Evolutionary conservation across 2,888 invertebrate species (phyloP).

Genomic region (Neuroscelio doddi): DNA sequence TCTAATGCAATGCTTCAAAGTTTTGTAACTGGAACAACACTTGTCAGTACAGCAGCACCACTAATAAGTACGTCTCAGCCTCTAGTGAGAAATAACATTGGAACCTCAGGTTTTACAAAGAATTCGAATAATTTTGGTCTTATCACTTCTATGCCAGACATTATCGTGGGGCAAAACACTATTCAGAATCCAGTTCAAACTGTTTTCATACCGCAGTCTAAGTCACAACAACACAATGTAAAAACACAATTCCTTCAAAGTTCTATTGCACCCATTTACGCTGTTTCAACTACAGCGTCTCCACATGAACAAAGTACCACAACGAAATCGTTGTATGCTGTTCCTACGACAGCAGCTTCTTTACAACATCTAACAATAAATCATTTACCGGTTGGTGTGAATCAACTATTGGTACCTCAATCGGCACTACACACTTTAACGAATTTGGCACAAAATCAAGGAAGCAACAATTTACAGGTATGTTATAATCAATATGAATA

Average conservation of each 20-base stretch:
- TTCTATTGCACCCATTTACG: conserved; percentile 59
- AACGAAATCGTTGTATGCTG: conserved; percentile 48
- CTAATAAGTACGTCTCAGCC: conserved; percentile 52
- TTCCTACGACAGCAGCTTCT: conserved; percentile 42
- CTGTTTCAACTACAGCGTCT: conserved; percentile 51
- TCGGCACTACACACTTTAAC: conserved; percentile 54
- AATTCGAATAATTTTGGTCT: conserved; percentile 50
- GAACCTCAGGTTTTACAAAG: conserved; percentile 33
- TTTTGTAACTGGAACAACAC: conserved; percentile 54
- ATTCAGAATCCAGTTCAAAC: conserved; percentile 61
- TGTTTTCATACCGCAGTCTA: conserved; percentile 53
- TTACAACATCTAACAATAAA: conserved; percentile 45
- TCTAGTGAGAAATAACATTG: conserved; percentile 12
- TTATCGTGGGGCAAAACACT: conserved; percentile 65
- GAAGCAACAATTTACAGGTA: conserved; percentile 39
- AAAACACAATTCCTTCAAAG: conserved; percentile 56
- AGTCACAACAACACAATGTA: conserved; percentile 43
- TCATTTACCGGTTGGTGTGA: conserved; percentile 25
- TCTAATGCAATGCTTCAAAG: conserved; percentile 69
- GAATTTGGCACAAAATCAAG: conserved; percentile 44
- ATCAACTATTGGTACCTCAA: conserved; percentile 56
- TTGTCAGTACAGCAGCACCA: conserved; percentile 56
- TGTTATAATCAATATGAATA: background rate
- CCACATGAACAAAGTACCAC: conserved; percentile 46
- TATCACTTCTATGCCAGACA: conserved; percentile 58